Evolutionary conservation across 1,140 invertebrate species (phyloP), one percentile per base, ranked within the genome.

Genomic region (Galendromus occidentalis): DNA sequence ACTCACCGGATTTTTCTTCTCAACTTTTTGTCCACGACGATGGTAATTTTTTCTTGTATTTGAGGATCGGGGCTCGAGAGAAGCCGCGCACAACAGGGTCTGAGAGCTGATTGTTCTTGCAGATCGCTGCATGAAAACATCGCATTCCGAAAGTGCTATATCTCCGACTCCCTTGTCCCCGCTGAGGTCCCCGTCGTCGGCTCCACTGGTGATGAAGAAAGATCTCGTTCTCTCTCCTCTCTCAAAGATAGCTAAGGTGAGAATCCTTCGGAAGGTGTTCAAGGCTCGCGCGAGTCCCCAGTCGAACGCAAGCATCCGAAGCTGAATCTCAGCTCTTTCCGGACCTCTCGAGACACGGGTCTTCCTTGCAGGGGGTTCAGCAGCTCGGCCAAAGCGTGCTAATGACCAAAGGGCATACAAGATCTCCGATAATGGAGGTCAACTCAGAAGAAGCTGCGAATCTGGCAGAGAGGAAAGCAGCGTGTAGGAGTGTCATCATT

Each of bases 111-210:
- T 59, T 29, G 5, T 25, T 25, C 22, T 22, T 14, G 14, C 33
- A 33, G 14, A 33, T 18, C 20, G 33, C 14, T 59, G 22, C 44
- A 83, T 89, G 42, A 83, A 82, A 1, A 82, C 83, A 42, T 86
- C 85, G 1, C 85, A 87, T 69, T 87, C 83, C 68, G 86, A 88
- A 70, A 86, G 82, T 7, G 85, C 86, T 44, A 73, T 89, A 5
- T 83, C 65, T 77, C 47, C 63, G 42, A 18, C 68, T 59, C 66
- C 67, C 44, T 20, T 69, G 45, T 67, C 68, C 44, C 64, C 44
- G 39, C 64, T 80, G 65, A 67, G 67, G 44, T 68, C 44, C 44
- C 69, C 65, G 44, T 65, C 65, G 41, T 71, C 68, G 29, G 65
- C 42, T 9, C 67, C 69, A 9, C 66, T 71, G 22, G 47, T 69